phyloP scores from a whole-genome alignment of 1,140 invertebrate species.

The Conus ventricosus region DNA sequence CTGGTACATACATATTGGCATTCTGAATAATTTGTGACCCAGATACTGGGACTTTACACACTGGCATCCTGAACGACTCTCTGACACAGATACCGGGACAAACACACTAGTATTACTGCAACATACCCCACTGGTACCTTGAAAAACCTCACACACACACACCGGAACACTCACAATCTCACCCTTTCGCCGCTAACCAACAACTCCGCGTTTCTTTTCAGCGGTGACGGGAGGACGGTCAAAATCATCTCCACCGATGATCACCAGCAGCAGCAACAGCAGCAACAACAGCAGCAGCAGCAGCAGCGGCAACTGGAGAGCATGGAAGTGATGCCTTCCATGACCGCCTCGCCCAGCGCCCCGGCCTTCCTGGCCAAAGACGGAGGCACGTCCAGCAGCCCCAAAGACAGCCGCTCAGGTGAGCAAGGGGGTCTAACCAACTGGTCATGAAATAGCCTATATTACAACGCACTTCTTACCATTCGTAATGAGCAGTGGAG shows the following conservation, averaged over 20 bases:
- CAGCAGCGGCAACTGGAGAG: constrained; percentile 31
- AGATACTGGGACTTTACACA: too few relatives aligned
- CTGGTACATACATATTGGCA: too few relatives aligned
- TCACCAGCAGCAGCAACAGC: constrained; percentile 10
- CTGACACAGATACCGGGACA: too few relatives aligned
- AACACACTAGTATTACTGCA: too few relatives aligned
- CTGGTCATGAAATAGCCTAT: background rate
- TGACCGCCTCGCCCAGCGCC: constrained; percentile 47
- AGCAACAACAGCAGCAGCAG: background rate
- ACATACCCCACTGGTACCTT: too few relatives aligned
- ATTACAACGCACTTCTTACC: background rate
- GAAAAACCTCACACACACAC: too few relatives aligned
- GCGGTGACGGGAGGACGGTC: constrained; percentile 47
- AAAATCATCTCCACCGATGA: constrained; percentile 34
- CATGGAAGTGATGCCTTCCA: constrained; percentile 46
- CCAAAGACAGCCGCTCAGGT: constrained; percentile 3
- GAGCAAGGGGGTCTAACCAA: too few relatives aligned
- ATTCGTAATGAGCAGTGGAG: too few relatives aligned
- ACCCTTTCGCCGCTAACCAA: too few relatives aligned
- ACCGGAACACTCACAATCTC: too few relatives aligned
- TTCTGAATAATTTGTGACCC: too few relatives aligned
- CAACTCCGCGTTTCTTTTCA: constrained; percentile 19
- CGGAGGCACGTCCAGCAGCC: constrained; percentile 26
- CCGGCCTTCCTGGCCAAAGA: constrained; percentile 48
- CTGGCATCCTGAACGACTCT: too few relatives aligned